phyloP scores from a whole-genome alignment of 1,140 invertebrate genomes.

The Caenorhabditis remanei region DNA sequence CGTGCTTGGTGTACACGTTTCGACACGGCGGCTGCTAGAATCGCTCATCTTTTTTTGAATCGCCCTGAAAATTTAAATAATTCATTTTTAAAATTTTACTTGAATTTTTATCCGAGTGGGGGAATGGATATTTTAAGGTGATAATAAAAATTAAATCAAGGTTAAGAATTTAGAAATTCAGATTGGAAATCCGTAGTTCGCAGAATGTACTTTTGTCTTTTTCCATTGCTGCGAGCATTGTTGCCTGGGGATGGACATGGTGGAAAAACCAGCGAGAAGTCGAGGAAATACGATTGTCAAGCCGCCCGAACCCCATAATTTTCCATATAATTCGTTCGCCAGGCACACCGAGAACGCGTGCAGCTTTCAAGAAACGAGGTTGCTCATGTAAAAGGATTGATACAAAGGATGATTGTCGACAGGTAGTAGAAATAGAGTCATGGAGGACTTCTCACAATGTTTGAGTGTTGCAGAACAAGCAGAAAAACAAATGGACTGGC shows the following conservation, averaged over 20 bases:
- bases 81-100: slow-evolving; percentile 2
- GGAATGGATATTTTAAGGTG: slow-evolving; percentile 30
- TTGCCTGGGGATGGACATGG: not conserved
- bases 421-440: not conserved
- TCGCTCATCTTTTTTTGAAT: not conserved
- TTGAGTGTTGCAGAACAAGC: not conserved
- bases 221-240: not conserved
- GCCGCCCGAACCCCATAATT: not conserved
- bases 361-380: not conserved
- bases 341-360: slow-evolving; percentile 2
- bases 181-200: slow-evolving; percentile 36
- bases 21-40: not conserved
- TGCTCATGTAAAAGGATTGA: slow-evolving; percentile 5
- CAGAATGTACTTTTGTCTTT: slow-evolving; percentile 2
- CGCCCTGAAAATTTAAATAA: not conserved
- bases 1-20: not conserved
- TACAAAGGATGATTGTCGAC: not conserved
- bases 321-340: slow-evolving; percentile 6
- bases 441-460: not conserved
- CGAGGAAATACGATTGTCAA: not conserved
- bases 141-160: not conserved
- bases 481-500: not conserved
- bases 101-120: not conserved
- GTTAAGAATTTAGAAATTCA: not conserved
- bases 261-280: not conserved